Evolutionary conservation across 2,888 invertebrate genomes (phyloP), one percentile per base, ranked within the genome.

Genomic region (Rhabditoides inermis): DNA sequence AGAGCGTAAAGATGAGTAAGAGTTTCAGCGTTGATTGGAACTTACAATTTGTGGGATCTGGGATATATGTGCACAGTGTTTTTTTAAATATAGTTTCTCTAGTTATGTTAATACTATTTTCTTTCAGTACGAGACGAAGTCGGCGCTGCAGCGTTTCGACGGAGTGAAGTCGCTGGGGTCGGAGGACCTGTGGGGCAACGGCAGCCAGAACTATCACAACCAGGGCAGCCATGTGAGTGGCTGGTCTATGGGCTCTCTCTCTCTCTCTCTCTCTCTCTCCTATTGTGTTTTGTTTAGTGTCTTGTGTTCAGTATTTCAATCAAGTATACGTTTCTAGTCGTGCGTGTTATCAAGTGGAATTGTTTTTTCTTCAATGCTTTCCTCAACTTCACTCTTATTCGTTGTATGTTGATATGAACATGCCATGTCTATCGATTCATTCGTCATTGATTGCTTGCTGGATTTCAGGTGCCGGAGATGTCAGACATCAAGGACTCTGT

Each of bases 401-500:
- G 7, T 7, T 32, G 32, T 32, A 32, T 32, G 32, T 32, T 32
- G 32, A 32, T 32, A 15, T 10, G 32, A 32, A 32, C 7, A 32
- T n/a, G n/a, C n/a, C n/a, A n/a, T n/a, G n/a, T n/a, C n/a, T n/a
- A n/a, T n/a, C n/a, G n/a, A n/a, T n/a, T n/a, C n/a, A n/a, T n/a
- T n/a, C n/a, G n/a, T n/a, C 10, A 32, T 7, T 15, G 32, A 10
- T 32, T 32, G 32, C 15, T 15, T 32, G 7, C 10, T 32, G 7
- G 2, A 0, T 45, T 48, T 28, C 28, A 63, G 61, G 60, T 68
- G 40, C 82, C 83, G 0, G 94, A 98, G 79, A 83, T 98, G 57
- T 88, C 92, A 65, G 95, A 95, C 76, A 90, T 98, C 36, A 89
- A 88, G 77, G 98, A 98, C 80, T 90, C 91, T 63, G 91, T 98